phyloP scores from a whole-genome alignment of 2,888 invertebrate genomes.

The Conchocele bisecta region DNA sequence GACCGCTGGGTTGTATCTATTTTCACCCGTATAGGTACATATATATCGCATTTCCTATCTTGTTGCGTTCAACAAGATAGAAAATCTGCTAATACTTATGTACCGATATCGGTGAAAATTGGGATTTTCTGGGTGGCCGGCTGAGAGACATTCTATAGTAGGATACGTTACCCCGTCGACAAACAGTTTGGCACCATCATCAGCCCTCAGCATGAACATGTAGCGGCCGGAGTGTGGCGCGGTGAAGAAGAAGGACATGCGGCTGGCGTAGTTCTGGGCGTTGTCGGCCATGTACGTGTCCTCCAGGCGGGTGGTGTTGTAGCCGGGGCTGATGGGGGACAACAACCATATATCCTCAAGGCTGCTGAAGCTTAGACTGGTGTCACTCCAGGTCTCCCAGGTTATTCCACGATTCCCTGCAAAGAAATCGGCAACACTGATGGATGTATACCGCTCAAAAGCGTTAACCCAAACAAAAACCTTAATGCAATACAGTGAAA shows the following conservation, averaged over 20 bases:
- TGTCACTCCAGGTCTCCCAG: conserved; percentile 62
- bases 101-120: too few relatives aligned
- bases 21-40: too few relatives aligned
- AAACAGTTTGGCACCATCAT: conserved; percentile 65
- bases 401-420: conserved; percentile 67
- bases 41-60: too few relatives aligned
- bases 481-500: too few relatives aligned
- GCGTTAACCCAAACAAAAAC: too few relatives aligned
- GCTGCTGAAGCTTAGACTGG: conserved; percentile 14
- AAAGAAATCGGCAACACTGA: too few relatives aligned
- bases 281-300: conserved; percentile 45
- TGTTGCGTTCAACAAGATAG: too few relatives aligned
- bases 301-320: conserved; percentile 45
- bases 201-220: conserved; percentile 61
- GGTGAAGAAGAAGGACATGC: conserved; percentile 66
- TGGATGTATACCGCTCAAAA: too few relatives aligned
- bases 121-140: too few relatives aligned
- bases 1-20: too few relatives aligned
- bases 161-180: conserved; percentile 39
- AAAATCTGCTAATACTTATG: too few relatives aligned
- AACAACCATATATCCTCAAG: conserved; percentile 33
- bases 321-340: conserved; percentile 45
- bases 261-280: conserved; percentile 56
- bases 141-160: background rate
- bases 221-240: conserved; percentile 68